phyloP scores from a whole-genome alignment of 2,797 vertebrate species.

The Spizella passerina region DNA sequence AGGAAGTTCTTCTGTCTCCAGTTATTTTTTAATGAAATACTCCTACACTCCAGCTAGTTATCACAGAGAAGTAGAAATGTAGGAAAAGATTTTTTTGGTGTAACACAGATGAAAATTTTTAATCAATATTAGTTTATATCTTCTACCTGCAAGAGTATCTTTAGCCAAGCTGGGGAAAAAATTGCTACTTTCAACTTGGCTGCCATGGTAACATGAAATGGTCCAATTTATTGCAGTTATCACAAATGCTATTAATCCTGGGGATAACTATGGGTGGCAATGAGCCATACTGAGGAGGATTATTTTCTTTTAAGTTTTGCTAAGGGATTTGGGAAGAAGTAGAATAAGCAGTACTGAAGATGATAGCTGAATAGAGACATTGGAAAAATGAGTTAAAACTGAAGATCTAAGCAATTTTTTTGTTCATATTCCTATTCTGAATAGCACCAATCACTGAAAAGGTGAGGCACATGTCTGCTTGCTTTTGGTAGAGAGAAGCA shows the following conservation, averaged over 20 bases:
- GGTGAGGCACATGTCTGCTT: background rate
- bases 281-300: background rate
- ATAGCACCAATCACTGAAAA: background rate
- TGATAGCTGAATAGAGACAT: background rate
- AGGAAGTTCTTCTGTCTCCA: background rate
- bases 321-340: background rate
- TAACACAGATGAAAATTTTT: background rate
- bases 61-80: background rate
- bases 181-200: constrained; percentile 10
- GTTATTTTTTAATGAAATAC: background rate
- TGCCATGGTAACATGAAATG: constrained; percentile 54
- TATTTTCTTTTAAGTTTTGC: constrained; percentile 8
- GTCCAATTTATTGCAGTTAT: constrained; percentile 34
- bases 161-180: background rate
- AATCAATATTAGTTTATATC: background rate
- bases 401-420: background rate
- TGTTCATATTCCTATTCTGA: background rate
- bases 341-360: background rate
- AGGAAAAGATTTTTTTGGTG: background rate
- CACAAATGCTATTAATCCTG: constrained; percentile 33
- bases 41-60: background rate
- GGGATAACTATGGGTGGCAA: background rate
- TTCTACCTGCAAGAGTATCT: background rate
- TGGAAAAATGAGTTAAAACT: background rate
- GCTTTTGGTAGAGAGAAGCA: background rate